phyloP scores from a whole-genome alignment of 2,113 vertebrate species.

The Epinephelus moara region DNA sequence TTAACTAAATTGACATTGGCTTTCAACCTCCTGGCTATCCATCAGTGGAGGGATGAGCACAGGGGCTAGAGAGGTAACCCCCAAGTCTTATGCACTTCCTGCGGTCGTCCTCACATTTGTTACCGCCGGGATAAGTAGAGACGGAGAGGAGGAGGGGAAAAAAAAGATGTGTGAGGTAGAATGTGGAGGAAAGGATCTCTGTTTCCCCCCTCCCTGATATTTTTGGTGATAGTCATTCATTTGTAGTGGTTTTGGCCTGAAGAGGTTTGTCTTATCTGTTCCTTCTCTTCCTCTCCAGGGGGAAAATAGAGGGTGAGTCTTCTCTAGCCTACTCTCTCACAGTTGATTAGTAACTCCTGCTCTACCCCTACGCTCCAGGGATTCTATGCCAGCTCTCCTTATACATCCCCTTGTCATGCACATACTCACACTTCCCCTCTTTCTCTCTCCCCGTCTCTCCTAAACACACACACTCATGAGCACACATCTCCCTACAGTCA shows the following conservation, averaged over 20 bases:
- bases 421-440: constrained; percentile 51
- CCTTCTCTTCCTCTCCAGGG: constrained; percentile 65
- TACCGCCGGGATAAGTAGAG: constrained; percentile 33
- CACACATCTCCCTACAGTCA: constrained; percentile 68
- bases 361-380: constrained; percentile 76
- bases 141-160: constrained; percentile 7
- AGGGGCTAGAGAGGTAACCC: constrained; percentile 55
- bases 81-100: constrained; percentile 55
- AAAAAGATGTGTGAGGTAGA: constrained; percentile 30
- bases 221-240: constrained; percentile 76
- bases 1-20: constrained; percentile 81
- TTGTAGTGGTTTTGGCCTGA: constrained; percentile 71
- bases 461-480: constrained; percentile 41
- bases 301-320: constrained; percentile 72
- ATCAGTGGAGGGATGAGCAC: constrained; percentile 66
- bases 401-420: constrained; percentile 75
- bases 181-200: constrained; percentile 43
- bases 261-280: constrained; percentile 79
- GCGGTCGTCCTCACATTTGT: constrained; percentile 42
- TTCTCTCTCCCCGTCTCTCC: constrained; percentile 9
- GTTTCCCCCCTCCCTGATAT: constrained; percentile 38
- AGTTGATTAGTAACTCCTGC: constrained; percentile 82
- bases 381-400: constrained; percentile 77
- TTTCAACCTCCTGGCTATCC: constrained; percentile 76
- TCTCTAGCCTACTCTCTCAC: constrained; percentile 70